Evolutionary conservation across 1,140 invertebrate genomes (phyloP), one percentile per base, ranked within the genome.

Genomic region (Drosophila prosaltans): DNA sequence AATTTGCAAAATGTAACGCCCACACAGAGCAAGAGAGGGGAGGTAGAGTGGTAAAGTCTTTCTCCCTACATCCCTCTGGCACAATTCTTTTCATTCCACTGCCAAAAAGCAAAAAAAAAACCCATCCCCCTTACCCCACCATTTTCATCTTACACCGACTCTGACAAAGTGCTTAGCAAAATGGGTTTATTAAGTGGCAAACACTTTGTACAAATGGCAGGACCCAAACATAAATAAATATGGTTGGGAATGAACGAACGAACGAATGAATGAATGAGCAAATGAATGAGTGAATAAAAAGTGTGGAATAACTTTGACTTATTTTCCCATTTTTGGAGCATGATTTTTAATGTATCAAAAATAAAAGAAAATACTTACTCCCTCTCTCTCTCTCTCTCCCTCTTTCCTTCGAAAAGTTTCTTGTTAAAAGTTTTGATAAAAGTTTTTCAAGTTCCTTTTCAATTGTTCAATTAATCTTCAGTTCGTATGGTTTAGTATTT

Each of bases 181-280:
- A 88, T 88, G 83, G 84, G 83, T 89, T 89, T 88, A 89, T 88
- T 86, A 86, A 89, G 80, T 89, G 80, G 45, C 84, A 89, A 86
- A 86, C 83, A 88, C 69, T 88, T 86, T 88, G 67, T 81, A 68
- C 75, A 88, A 85, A 85, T 86, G 79, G 68, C 74, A 26, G 65
- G 63, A 62, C 70, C 74, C 45, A 51, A 51, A 82, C 80, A 78
- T 72, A 85, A 88, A 85, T 85, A 85, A 79, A 85, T 79, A 82
- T 74, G 79, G 72, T 62, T 41, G 6, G 26, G 7, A 68, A 69
- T 64, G 65, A 55, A 40, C n/a, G 63, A 40, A 45, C 1, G 2
- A 26, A 40, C 16, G 51, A 7, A 59, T 8, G 9, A 36, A 66
- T 54, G 32, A 36, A 36, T 36, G 32, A 36, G 6, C 6, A 5